Base-by-base conservation (phyloP, 2,888 invertebrate genomes). In the Nemotelus pantherinus region DNA sequence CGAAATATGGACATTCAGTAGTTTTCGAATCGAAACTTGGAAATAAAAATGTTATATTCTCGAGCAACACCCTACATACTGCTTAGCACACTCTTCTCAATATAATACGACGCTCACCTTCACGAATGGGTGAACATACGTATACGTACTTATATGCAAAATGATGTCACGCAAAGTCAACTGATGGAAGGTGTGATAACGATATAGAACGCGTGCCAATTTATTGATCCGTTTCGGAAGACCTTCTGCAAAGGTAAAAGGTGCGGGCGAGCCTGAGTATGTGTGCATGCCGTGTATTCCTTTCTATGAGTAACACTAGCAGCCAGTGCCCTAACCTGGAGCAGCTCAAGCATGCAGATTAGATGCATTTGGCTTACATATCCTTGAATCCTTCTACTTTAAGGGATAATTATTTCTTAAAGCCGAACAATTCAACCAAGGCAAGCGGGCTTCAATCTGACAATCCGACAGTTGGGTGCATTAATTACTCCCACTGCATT, bases 191-290 rank as follows among this genome's bases (percentile, higher is more conserved):
- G 76, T 76, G 76, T 76, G 76, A 76, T 76, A 76, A 76, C 64
- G 76, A 76, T 76, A 76, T 76, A 55, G 76, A 76, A 76, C 76
- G 76, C 76, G 76, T 76, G 76, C 76, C 76, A 76, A 76, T 76
- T 76, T 76, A 76, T 76, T 76, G 76, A 76, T 76, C 76, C 64
- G 76, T 60, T 74, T 50, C 74, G 25, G 74, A 60, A 63, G 74
- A 74, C 74, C 74, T 74, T 60, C 74, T 74, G 74, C 48, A 39
- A 74, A 48, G 74, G 50, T 10, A 43, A 10, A 74, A 50, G 58
- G 74, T 63, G 74, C 74, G 74, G 53, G 53, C 44, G 70, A 5
- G 43, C 25, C n/a, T 70, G 43, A 53, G 9, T 70, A 43, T 55
- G 7, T 10, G 39, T 70, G 70, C 44, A 43, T 6, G 43, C 55